Base-by-base conservation (phyloP, 2,113 vertebrate species). In the Scalopus aquaticus region DNA sequence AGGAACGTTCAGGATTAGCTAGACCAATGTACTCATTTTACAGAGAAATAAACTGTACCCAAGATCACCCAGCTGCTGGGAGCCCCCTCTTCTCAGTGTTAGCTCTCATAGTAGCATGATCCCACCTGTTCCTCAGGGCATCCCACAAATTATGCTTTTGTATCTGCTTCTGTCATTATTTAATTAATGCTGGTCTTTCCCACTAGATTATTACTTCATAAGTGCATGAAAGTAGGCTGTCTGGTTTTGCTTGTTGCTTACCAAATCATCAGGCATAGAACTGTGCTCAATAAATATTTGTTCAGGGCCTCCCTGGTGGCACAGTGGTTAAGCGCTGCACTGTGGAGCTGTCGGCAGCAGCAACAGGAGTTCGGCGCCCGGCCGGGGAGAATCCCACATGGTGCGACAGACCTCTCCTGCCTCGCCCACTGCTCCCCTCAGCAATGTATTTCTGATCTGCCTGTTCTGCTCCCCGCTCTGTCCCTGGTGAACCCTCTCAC, bases 231-330 rank as follows among this genome's bases (percentile, higher is more conserved):
- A 16, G 49, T 51, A 20, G 30, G 2, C 44, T 82, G 37, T n/a
- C 51, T 78, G 37, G 70, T 84, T 83, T 94, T 78, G 32, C 39
- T 65, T n/a, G 65, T 9, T 42, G 51, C 9, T 65, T 76, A 10
- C n/a, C 10, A 26, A 64, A 80, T 46, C 44, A 22, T 65, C 56
- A 77, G 62, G 28, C 22, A 54, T 2, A 0, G 44, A 35, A 19
- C 80, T 35, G 32, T 46, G 6, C 42, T 65, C n/a, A n/a, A n/a
- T n/a, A n/a, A n/a, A n/a, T n/a, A n/a, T n/a, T n/a, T n/a, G n/a
- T n/a, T n/a, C n/a, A n/a, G n/a, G n/a, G n/a, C n/a, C n/a, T n/a
- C n/a, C n/a, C n/a, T n/a, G n/a, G n/a, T n/a, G n/a, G n/a, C n/a
- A n/a, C n/a, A n/a, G n/a, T n/a, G n/a, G n/a, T n/a, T n/a, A n/a